Conservation (phyloP, 2,888 invertebrate genomes). For the Lasioglossum leucozonium region DNA sequence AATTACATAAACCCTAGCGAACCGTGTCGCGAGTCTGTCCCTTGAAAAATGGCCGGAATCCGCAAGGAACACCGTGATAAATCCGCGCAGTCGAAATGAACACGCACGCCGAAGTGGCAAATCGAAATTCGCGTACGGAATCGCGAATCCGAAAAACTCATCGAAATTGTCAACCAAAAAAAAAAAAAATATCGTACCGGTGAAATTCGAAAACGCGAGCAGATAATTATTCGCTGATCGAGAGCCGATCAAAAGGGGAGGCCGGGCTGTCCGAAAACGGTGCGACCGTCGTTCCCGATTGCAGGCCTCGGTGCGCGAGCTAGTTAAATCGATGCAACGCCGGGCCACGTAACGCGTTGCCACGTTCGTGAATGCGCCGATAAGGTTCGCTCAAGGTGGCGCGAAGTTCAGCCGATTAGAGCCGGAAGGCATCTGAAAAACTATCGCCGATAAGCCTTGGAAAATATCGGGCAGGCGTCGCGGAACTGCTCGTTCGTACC, state of each 20-base stretch:
- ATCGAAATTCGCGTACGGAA: background rate
- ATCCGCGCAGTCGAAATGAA: background rate
- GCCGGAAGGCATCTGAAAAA: slow-evolving; percentile 28
- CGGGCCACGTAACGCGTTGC: slow-evolving; percentile 47
- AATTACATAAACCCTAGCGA: background rate
- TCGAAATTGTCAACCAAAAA: background rate
- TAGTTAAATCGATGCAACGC: slow-evolving; percentile 54
- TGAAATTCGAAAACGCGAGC: background rate
- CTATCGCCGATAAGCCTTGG: slow-evolving; percentile 15
- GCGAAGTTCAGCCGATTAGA: slow-evolving; percentile 57
- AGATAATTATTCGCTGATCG: background rate
- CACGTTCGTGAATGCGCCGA: slow-evolving; percentile 56
- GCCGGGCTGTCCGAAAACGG: slow-evolving; percentile 17
- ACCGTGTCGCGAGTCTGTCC: background rate
- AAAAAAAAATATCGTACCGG: background rate
- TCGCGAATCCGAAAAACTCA: background rate
- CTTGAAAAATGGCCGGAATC: too few relatives aligned
- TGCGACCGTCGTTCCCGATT: slow-evolving; percentile 19
- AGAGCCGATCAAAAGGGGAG: slow-evolving; percentile 3
- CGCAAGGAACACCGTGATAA: too few relatives aligned
- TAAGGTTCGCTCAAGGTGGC: slow-evolving; percentile 52
- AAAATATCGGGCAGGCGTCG: background rate
- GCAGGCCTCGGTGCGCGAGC: slow-evolving; percentile 21
- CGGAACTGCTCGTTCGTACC: background rate
- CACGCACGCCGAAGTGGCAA: background rate